Base-by-base conservation (phyloP, 2,888 invertebrate genomes). In the Cephus pygmeus region DNA sequence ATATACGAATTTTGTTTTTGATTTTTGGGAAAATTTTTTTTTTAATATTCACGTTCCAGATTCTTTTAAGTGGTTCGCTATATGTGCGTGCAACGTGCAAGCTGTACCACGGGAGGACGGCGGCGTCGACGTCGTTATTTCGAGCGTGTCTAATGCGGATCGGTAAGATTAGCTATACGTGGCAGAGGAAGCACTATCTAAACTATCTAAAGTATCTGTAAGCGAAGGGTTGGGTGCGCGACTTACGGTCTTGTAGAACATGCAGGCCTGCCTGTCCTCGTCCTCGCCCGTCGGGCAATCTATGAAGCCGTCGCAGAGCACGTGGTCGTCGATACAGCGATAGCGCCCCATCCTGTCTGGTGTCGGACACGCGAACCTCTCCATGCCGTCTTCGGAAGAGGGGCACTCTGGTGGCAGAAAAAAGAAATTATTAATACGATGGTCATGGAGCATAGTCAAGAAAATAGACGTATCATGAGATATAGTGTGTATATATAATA, bases 231-330 rank as follows among this genome's bases (percentile, higher is more conserved):
- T 35, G 31, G 15, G 15, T 69, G 78, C 75, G 31, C 80, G 77
- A 92, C 94, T 94, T 93, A 98, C 98, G 95, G 98, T 98, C 95
- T 98, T 98, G 92, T 97, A 98, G 93, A 98, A 98, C 97, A 98
- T 97, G 94, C 98, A 98, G 88, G 97, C 96, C 92, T 97, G 96
- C 89, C 97, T 93, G 91, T 98, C 97, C 91, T 98, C 98, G 91
- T 98, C 98, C 92, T 98, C 98, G 81, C 96, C 97, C 86, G 95
- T 95, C 81, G 98, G 98, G 92, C 98, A 98, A 94, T 98, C 98
- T 91, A 97, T 95, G 93, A 97, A 98, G 83, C 98, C 98, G 92
- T 98, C 98, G 92, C 98, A 98, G 78, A 98, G 94, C 86, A 97
- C 97, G 92, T 98, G 98, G 93, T 98, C 98, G 92, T 98, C 98